phyloP scores from a whole-genome alignment of 2,888 invertebrate genomes.

The Bembecia ichneumoniformis region DNA sequence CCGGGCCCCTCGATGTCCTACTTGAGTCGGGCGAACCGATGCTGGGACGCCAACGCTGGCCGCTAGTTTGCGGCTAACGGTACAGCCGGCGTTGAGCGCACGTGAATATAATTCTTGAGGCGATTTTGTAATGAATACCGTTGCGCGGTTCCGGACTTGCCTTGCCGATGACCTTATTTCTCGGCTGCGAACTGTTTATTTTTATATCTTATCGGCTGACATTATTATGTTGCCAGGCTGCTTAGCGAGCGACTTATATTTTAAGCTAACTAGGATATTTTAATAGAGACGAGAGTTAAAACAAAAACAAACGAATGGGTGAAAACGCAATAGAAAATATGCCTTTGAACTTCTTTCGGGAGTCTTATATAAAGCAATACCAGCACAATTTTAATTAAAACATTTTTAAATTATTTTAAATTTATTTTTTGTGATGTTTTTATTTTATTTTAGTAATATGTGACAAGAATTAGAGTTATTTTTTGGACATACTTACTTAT shows the following conservation, averaged over 20 bases:
- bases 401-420: no score
- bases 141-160: constrained; percentile 67
- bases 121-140: constrained; percentile 70
- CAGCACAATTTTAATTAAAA: no score
- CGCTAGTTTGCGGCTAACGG: constrained; percentile 39
- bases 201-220: constrained; percentile 57
- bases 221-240: constrained; percentile 25
- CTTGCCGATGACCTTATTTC: constrained; percentile 66
- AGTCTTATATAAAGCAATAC: no score
- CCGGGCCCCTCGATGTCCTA: constrained; percentile 30
- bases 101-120: constrained; percentile 72
- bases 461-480: no score
- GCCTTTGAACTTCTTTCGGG: no score
- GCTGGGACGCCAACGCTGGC: constrained; percentile 35
- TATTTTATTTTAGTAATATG: no score
- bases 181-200: constrained; percentile 56
- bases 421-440: no score
- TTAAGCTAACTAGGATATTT: background rate
- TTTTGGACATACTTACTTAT: no score
- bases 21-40: constrained; percentile 41
- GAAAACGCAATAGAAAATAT: no score
- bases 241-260: constrained; percentile 15
- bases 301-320: background rate
- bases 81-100: constrained; percentile 46
- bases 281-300: background rate